A percentile compares a stretch with the other conserved stretches of the same genome.
Evolutionary conservation across 2,888 invertebrate species (phyloP).

Genomic region (Eretmocerus hayati): DNA sequence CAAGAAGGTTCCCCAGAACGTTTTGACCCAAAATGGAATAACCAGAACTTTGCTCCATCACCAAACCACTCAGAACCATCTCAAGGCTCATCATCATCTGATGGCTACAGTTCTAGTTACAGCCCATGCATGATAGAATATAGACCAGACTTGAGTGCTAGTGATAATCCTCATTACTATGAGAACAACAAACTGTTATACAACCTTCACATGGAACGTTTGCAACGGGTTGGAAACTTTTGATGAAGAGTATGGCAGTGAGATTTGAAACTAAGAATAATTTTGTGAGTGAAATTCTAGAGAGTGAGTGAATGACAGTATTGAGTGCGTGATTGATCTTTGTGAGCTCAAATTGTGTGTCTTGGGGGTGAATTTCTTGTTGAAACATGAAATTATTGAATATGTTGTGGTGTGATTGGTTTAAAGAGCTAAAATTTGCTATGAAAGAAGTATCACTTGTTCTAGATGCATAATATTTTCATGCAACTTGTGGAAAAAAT

Average conservation of each 20-base stretch:
- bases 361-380: no score
- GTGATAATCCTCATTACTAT: conserved; percentile 80
- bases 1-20: conserved; percentile 31
- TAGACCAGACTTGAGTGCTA: conserved; percentile 67
- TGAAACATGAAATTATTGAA: no score
- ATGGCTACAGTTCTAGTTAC: conserved; percentile 38
- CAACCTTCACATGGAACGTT: conserved; percentile 74
- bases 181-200: conserved; percentile 78
- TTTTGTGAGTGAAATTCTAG: neutral
- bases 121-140: conserved; percentile 49
- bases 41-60: conserved; percentile 36
- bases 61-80: conserved; percentile 42
- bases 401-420: no score
- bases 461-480: no score
- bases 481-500: no score
- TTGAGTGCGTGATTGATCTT: neutral
- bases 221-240: conserved; percentile 53
- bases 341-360: no score
- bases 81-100: conserved; percentile 38
- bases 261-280: neutral
- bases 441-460: no score
- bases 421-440: no score
- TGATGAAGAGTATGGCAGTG: conserved; percentile 13
- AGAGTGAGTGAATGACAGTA: neutral
- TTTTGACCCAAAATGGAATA: conserved; percentile 37